Percentiles rank a stretch among this genome's conserved stretches.
Evolutionary conservation across 1,140 invertebrate species (phyloP).

Genomic region (Pseudomyrmex concolor): DNA sequence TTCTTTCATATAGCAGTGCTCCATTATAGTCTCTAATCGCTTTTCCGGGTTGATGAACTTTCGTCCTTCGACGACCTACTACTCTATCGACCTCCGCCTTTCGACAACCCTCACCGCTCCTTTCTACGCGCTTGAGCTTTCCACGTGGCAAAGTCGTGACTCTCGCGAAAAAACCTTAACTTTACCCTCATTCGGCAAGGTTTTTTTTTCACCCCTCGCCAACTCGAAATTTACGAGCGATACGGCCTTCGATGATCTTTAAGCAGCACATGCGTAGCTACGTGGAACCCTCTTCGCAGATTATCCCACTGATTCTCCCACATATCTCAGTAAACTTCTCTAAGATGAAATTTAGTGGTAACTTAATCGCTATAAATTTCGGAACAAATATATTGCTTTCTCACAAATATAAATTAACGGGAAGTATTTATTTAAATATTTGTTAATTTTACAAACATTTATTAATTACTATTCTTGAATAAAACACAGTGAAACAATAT

Average conservation of each 20-base stretch:
- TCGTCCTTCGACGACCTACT: slow-evolving; percentile 49
- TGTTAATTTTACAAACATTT: too few species aligned
- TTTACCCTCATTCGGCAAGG: slow-evolving; percentile 27
- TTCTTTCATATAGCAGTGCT: not conserved
- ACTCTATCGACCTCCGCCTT: slow-evolving; percentile 10
- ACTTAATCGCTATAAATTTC: slow-evolving; percentile 3
- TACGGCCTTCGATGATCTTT: slow-evolving; percentile 71
- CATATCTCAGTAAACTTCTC: not conserved
- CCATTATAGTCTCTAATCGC: slow-evolving; percentile 69
- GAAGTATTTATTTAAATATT: too few species aligned
- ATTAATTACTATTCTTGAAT: not conserved
- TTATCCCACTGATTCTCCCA: slow-evolving; percentile 6
- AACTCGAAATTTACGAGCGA: slow-evolving; percentile 78
- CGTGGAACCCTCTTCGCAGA: not conserved
- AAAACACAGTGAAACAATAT: not conserved
- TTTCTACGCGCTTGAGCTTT: not conserved
- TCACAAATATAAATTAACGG: too few species aligned
- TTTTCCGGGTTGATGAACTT: slow-evolving; percentile 72
- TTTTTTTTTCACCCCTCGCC: slow-evolving; percentile 72
- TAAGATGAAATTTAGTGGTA: slow-evolving; percentile 20
- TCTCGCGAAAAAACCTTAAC: slow-evolving; percentile 60
- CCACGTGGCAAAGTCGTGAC: slow-evolving; percentile 79
- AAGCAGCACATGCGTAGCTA: slow-evolving; percentile 48
- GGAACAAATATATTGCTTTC: too few species aligned
- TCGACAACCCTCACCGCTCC: not conserved